Evolutionary conservation across 2,888 invertebrate species (phyloP).

Genomic region (Copidosoma aretas): DNA sequence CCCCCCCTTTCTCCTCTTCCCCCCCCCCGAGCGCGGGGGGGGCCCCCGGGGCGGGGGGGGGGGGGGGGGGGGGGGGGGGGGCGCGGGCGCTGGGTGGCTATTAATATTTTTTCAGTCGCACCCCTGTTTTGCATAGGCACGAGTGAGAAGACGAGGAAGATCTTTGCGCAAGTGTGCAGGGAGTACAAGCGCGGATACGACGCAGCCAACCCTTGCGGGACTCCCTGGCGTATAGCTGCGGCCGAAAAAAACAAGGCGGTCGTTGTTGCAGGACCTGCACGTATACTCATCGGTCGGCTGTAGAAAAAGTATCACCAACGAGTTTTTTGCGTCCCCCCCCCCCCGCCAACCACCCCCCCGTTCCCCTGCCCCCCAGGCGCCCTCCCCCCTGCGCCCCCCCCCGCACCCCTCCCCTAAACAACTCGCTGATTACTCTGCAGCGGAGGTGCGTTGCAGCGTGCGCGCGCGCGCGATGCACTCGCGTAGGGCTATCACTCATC

Average conservation of each 20-base stretch:
- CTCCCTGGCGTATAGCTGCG: neutral
- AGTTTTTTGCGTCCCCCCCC: no score
- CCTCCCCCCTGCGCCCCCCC: neutral
- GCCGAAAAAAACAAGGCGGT: slow-evolving; percentile 6
- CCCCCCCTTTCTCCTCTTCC: neutral
- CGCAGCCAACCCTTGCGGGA: slow-evolving; percentile 25
- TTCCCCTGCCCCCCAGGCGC: slow-evolving; percentile 15
- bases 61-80: slow-evolving; percentile 12
- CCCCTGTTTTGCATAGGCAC: slow-evolving; percentile 60
- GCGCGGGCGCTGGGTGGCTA: slow-evolving; percentile 57
- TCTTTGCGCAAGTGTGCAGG: slow-evolving; percentile 5
- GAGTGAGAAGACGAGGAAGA: slow-evolving; percentile 18
- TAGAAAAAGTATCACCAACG: neutral
- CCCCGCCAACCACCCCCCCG: slow-evolving; percentile 32
- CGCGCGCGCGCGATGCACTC: no score
- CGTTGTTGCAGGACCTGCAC: neutral
- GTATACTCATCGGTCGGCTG: neutral
- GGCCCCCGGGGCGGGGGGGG: neutral
- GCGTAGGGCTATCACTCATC: no score
- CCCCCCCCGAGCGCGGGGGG: neutral
- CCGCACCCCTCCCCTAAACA: slow-evolving; percentile 25
- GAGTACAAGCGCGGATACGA: neutral
- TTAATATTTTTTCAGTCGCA: slow-evolving; percentile 57
- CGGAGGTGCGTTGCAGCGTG: neutral
- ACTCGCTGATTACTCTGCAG: slow-evolving; percentile 32